Evolutionary conservation across 2,797 vertebrate species (phyloP).

Genomic region (Ptychobarbus kaznakovi): DNA sequence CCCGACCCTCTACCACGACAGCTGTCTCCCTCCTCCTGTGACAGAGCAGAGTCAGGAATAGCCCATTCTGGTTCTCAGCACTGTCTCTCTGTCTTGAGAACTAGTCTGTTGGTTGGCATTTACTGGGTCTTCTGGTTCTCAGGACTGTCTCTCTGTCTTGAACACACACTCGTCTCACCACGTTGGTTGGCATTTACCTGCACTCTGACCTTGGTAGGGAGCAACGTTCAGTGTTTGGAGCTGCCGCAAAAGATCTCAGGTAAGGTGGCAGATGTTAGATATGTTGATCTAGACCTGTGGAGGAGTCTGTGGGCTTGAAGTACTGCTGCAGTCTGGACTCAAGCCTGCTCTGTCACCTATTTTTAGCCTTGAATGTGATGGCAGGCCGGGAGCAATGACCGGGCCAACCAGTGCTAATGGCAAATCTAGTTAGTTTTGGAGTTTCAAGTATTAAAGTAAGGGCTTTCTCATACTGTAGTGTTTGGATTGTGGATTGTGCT

Average conservation of each 20-base stretch:
- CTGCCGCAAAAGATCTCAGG: conserved; percentile 37
- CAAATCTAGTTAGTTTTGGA: background rate
- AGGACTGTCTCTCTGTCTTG: conserved; percentile 54
- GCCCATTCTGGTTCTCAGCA: conserved; percentile 53
- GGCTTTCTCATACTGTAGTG: background rate
- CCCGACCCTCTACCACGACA: conserved; percentile 81
- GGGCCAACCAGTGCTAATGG: conserved; percentile 33
- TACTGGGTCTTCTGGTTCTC: conserved; percentile 43
- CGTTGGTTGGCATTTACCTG: background rate
- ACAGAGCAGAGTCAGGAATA: conserved; percentile 75
- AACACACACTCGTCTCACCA: conserved; percentile 34
- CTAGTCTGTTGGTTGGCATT: conserved; percentile 23
- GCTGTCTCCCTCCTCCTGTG: conserved; percentile 82
- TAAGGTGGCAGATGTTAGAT: conserved; percentile 16
- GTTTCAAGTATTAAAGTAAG: conserved; percentile 49
- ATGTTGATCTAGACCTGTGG: conserved; percentile 14
- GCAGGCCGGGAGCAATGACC: conserved; percentile 23
- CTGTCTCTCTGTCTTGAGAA: conserved; percentile 54
- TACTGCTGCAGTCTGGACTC: conserved; percentile 51
- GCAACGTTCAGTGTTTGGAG: conserved; percentile 11
- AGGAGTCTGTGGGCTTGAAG: conserved; percentile 16
- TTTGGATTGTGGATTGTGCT: background rate
- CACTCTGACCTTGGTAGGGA: conserved; percentile 28
- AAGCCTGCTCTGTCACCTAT: conserved; percentile 65
- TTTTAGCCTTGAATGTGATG: conserved; percentile 69